Conservation (phyloP, 2,113 vertebrate genomes). For the Ciconia stormi region DNA sequence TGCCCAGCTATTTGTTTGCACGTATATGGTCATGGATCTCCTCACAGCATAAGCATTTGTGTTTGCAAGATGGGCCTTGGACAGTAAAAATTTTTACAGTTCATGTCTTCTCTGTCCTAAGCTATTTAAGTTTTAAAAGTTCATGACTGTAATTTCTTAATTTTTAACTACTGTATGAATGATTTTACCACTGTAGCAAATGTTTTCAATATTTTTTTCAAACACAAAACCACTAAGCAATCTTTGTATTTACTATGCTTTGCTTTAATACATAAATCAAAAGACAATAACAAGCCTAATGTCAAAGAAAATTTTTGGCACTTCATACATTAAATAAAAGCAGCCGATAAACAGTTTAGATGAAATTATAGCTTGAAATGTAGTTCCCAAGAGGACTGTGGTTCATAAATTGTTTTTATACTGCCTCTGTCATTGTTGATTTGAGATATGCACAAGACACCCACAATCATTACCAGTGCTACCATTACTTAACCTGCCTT, state of each 20-base stretch:
- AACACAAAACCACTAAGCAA: slow-evolving; percentile 63
- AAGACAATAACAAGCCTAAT: slow-evolving; percentile 72
- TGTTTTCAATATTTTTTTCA: slow-evolving; percentile 72
- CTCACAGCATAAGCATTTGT: neutral
- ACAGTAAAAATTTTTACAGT: neutral
- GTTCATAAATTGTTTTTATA: slow-evolving; percentile 78
- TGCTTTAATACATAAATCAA: slow-evolving; percentile 70
- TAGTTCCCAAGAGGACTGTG: slow-evolving; percentile 68
- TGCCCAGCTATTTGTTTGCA: neutral
- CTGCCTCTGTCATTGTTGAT: slow-evolving; percentile 75
- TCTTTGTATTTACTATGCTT: slow-evolving; percentile 70
- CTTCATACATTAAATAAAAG: slow-evolving; percentile 77
- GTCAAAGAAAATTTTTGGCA: slow-evolving; percentile 77
- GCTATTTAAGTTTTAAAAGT: slow-evolving; percentile 14
- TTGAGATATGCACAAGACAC: slow-evolving; percentile 68
- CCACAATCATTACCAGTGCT: slow-evolving; percentile 52
- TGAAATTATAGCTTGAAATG: slow-evolving; percentile 77
- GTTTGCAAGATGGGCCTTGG: neutral
- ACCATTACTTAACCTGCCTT: slow-evolving; percentile 50
- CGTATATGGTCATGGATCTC: neutral
- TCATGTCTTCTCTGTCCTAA: neutral
- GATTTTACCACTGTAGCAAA: slow-evolving; percentile 53
- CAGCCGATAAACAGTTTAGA: slow-evolving; percentile 79
- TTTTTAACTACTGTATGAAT: slow-evolving; percentile 4
- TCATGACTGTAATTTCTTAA: neutral